These are phyloP conservation scores for Geopemphigus sp. DNA, from an alignment of 1,140 invertebrate species.

Conservation along the genomic window DNA sequence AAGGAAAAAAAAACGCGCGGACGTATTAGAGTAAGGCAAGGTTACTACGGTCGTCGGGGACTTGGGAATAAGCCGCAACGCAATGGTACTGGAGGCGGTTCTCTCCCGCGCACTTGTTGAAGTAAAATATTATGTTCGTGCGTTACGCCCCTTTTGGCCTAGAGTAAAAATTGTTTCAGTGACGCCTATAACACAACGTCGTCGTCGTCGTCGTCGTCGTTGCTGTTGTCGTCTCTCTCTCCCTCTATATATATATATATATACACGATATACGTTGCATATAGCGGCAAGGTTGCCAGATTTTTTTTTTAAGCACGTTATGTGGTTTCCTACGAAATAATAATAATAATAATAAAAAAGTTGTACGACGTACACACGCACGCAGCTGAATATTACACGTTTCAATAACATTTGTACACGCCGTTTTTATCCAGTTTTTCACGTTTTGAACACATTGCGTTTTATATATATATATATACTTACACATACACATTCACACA, in stretches of 20 bases:
- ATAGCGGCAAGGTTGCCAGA: conserved; percentile 43
- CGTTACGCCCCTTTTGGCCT: conserved; percentile 49
- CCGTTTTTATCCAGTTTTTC: conserved; percentile 32
- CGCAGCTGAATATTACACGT: background rate
- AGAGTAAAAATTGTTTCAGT: conserved; percentile 49
- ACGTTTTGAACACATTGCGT: conserved; percentile 13
- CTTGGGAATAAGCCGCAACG: conserved; percentile 12
- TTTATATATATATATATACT: background rate
- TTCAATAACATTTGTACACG: conserved; percentile 31
- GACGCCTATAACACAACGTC: conserved; percentile 30
- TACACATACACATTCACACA: background rate
- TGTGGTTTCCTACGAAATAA: conserved; percentile 46
- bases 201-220: background rate
- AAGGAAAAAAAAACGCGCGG: conserved; percentile 23
- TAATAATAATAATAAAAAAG: conserved; percentile 39
- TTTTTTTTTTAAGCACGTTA: conserved; percentile 43
- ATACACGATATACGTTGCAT: background rate
- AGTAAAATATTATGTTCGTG: conserved; percentile 50
- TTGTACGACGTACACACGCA: conserved; percentile 26
- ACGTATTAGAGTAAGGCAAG: conserved; percentile 1
- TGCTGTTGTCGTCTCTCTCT: background rate
- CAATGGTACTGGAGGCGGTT: conserved; percentile 48
- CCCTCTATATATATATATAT: background rate
- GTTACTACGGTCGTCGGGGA: conserved; percentile 24
- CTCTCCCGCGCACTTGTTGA: conserved; percentile 46